These are phyloP conservation scores for Pipistrellus nathusii DNA, from an alignment of 2,797 vertebrate genomes.

Conservation along the genomic window DNA sequence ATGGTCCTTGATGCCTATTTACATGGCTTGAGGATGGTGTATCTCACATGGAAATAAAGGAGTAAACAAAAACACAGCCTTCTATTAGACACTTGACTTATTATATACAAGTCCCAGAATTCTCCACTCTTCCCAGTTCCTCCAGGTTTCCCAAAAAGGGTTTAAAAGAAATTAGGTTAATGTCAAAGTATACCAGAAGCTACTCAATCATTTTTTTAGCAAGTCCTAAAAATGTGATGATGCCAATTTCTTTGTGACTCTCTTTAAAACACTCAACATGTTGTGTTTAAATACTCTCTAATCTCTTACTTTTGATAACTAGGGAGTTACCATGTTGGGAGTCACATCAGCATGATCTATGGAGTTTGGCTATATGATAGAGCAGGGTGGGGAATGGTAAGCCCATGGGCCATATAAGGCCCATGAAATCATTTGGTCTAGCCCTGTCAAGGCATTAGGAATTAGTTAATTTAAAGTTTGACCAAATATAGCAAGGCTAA, in stretches of 20 bases:
- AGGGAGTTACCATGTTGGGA: background rate
- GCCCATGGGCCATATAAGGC: too few relatives aligned
- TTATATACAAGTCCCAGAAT: background rate
- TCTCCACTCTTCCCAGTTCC: background rate
- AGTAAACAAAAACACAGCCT: background rate
- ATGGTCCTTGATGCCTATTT: background rate
- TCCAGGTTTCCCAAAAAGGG: background rate
- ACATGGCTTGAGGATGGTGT: background rate
- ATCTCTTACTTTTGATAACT: background rate
- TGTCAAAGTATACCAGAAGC: background rate
- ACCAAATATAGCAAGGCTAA: too few relatives aligned
- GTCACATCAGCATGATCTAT: background rate
- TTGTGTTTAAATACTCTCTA: background rate
- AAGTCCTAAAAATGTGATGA: background rate
- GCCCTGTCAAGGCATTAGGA: too few relatives aligned
- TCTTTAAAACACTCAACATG: background rate
- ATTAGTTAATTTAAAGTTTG: too few relatives aligned
- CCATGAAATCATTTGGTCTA: too few relatives aligned
- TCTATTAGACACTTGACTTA: background rate
- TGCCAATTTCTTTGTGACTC: background rate
- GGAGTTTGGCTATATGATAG: background rate
- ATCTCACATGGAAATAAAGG: background rate
- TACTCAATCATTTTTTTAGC: background rate
- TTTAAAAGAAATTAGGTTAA: background rate
- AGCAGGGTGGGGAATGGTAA: too few relatives aligned